A percentile compares a stretch with the other conserved stretches of the same genome.
These are phyloP conservation scores for Holotrichia oblita DNA, from an alignment of 1,140 invertebrate genomes.

Conservation along the genomic window DNA sequence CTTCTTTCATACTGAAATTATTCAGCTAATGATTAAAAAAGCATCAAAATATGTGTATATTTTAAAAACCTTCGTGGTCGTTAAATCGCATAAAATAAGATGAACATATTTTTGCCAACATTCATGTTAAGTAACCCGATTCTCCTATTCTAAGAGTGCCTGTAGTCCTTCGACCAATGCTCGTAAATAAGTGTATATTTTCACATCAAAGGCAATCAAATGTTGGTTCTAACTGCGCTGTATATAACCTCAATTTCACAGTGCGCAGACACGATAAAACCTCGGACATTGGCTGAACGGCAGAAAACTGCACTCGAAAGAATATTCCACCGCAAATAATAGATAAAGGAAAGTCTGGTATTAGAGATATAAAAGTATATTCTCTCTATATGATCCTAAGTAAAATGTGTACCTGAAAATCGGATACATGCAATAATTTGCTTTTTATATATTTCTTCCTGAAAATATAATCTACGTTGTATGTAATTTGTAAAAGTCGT, in stretches of 20 bases:
- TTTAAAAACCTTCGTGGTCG: no score
- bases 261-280: constrained; percentile 3
- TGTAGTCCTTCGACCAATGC: neutral
- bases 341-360: neutral
- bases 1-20: no score
- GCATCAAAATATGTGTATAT: no score
- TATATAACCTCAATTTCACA: neutral
- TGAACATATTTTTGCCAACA: no score
- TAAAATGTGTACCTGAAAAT: neutral
- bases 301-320: neutral
- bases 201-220: constrained; percentile 7
- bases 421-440: no score
- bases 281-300: neutral
- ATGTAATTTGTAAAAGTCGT: no score
- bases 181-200: neutral
- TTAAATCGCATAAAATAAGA: no score
- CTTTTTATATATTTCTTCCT: no score
- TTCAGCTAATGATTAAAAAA: no score
- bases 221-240: neutral
- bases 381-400: neutral
- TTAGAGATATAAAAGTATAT: neutral
- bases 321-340: neutral
- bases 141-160: neutral
- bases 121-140: neutral
- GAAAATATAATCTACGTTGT: no score